Conservation (phyloP, 2,888 invertebrate genomes). For the Chrysolina oricalcia region DNA sequence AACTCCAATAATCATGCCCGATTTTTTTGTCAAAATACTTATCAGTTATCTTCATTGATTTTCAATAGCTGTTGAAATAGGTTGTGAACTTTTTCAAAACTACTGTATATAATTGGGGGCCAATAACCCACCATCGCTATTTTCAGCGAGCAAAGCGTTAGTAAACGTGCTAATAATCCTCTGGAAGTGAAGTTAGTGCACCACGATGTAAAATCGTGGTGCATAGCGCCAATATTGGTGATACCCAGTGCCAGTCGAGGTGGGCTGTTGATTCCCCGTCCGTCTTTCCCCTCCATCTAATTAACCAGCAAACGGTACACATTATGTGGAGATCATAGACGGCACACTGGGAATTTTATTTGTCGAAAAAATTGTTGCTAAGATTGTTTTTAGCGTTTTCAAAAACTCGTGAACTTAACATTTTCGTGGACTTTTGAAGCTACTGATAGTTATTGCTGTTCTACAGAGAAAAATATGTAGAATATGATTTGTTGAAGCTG, state of each 20-base stretch:
- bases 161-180: conserved; percentile 30
- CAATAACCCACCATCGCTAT: conserved; percentile 43
- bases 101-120: too few species aligned
- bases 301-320: conserved; percentile 70
- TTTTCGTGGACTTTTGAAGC: too few species aligned
- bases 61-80: too few species aligned
- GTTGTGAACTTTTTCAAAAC: too few species aligned
- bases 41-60: too few species aligned
- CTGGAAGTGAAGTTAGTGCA: conserved; percentile 37
- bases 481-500: too few species aligned
- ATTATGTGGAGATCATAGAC: conserved; percentile 65
- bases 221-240: conserved; percentile 71
- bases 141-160: conserved; percentile 26
- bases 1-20: too few species aligned
- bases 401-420: not conserved
- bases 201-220: conserved; percentile 63
- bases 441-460: too few species aligned
- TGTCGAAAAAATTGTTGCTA: not conserved
- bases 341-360: not conserved
- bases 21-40: too few species aligned
- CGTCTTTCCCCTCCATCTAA: conserved; percentile 64
- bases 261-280: conserved; percentile 44
- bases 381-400: too few species aligned
- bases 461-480: too few species aligned
- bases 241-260: conserved; percentile 69